These are phyloP conservation scores for cattle (Bos taurus) DNA, from an alignment of 2,113 vertebrate species.

Conservation along the genomic window ARS-UCD2.0 NC_037333.1:77562501-77563000, in stretches of 20 bases:
- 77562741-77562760: not conserved
- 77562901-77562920: no score
- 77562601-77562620: not conserved
- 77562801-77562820: no score
- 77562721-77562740: not conserved
- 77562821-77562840: no score
- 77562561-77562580: not conserved
- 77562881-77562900: no score
- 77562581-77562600: not conserved
- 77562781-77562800: no score
- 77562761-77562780: not conserved
- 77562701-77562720: not conserved
- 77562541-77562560: not conserved
- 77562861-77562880: no score
- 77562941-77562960: no score
- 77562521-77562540: not conserved
- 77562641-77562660: not conserved
- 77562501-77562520: not conserved
- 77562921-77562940: no score
- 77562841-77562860: no score
- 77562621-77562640: not conserved
- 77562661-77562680: not conserved
- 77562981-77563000: no score
- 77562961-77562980: no score
- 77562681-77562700: conserved; percentile 18